Base-by-base conservation (phyloP, 92 coral and sea anemone genomes). In the Zoanthus gigantus region DNA sequence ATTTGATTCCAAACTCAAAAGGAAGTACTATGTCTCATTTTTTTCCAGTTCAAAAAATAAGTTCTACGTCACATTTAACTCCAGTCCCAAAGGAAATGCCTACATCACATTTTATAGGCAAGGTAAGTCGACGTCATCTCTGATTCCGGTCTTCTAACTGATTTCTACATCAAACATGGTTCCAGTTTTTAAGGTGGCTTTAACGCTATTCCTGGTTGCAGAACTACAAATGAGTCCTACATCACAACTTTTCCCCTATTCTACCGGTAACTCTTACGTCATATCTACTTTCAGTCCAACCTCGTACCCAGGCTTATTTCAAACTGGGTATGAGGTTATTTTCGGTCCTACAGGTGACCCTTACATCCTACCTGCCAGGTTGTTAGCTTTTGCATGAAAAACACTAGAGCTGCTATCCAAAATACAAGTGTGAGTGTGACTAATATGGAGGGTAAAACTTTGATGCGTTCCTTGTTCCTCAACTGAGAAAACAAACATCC, bases 341-440 rank as follows among this genome's bases (percentile, higher is more conserved):
- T 14, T 14, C 6, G 58, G 18, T 58, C 14, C 66, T 17, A 63
- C 29, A 63, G 28, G 29, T 63, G 69, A 63, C 9, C 28, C 58
- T 29, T 8, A 75, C 63, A 77, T 72, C 73, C 74, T 89, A 96
- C 99, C 98, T 97, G 96, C 99, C 99, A 97, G 9, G 99, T 95
- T n/a, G 98, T 94, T 7, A 97, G 93, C 37, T 91, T 91, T 81
- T 91, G 87, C 78, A 95, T 82, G 92, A 97, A 97, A 89, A 97
- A 95, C 60, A 93, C 63, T 37, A 97, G 83, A 1, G 98, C 98
- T 18, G 84, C 88, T 71, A 93, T 90, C 99, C 99, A 97, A 71
- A 94, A 95, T 42, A 57, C 76, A 3, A 97, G 91, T 48, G 95
- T 94, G 50, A 91, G 87, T 65, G 77, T 50, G 11, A 94, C 88